These are phyloP conservation scores for Tortricodes alternella DNA, from an alignment of 2,888 invertebrate species.

Conservation along the genomic window DNA sequence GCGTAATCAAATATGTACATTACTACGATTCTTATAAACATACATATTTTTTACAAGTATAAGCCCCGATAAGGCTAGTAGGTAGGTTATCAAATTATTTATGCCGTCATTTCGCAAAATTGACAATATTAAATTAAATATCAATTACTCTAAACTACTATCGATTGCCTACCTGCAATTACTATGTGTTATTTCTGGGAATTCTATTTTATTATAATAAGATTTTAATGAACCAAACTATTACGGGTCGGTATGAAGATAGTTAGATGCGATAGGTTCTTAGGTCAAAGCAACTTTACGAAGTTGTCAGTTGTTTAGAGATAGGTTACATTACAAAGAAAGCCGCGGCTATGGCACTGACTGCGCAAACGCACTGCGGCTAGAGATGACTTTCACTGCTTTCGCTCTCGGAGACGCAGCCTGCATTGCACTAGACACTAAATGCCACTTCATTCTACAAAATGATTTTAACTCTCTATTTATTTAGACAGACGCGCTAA, in stretches of 20 bases:
- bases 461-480: conserved; percentile 70
- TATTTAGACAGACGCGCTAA: conserved; percentile 68
- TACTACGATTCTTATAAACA: too few species aligned
- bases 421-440: conserved; percentile 57
- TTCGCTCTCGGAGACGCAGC: conserved; percentile 60
- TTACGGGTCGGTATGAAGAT: background rate
- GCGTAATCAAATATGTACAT: too few species aligned
- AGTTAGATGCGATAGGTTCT: background rate
- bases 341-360: conserved; percentile 40
- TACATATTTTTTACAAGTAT: too few species aligned
- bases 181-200: too few species aligned
- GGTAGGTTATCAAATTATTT: too few species aligned
- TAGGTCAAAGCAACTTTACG: background rate
- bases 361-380: conserved; percentile 36
- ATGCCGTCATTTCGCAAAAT: too few species aligned
- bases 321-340: conserved; percentile 55
- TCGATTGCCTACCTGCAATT: background rate
- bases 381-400: conserved; percentile 74
- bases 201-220: too few species aligned
- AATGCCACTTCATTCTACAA: conserved; percentile 48
- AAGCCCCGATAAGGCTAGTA: too few species aligned
- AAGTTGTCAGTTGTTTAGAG: conserved; percentile 9
- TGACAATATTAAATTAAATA: too few species aligned
- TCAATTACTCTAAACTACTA: too few species aligned
- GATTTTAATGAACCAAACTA: too few species aligned